Evolutionary conservation across 2,888 invertebrate species (phyloP).

Genomic region (Erebia aethiops): DNA sequence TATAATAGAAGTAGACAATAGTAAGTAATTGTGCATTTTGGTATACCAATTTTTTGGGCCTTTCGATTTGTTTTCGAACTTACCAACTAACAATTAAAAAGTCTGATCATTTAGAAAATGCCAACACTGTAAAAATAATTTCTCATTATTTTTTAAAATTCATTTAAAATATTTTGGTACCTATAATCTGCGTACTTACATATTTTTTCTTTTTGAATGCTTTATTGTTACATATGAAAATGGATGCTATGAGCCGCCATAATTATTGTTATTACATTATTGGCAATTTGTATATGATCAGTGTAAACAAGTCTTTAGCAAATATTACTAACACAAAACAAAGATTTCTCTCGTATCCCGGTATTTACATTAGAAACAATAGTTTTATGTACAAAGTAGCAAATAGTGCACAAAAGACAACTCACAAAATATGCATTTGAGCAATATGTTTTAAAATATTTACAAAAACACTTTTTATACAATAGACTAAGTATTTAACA

Average conservation of each 20-base stretch:
- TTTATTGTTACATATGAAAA: neutral
- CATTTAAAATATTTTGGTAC: neutral
- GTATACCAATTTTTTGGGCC: conserved; percentile 78
- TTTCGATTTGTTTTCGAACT: conserved; percentile 66
- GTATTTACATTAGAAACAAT: conserved; percentile 62
- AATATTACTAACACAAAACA: conserved; percentile 50
- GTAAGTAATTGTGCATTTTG: conserved; percentile 77
- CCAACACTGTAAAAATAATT: neutral
- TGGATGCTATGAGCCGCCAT: neutral
- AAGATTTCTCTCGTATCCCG: conserved; percentile 64
- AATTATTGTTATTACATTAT: neutral
- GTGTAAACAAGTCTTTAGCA: conserved; percentile 46
- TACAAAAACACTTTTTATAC: conserved; percentile 69
- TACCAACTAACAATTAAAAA: conserved; percentile 52
- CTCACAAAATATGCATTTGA: conserved; percentile 83
- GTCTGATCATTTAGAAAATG: conserved; percentile 8
- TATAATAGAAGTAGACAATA: conserved; percentile 58
- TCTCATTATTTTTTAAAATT: neutral
- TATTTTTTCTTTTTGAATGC: neutral
- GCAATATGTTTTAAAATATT: conserved; percentile 79
- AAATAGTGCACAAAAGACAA: conserved; percentile 82
- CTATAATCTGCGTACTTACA: neutral
- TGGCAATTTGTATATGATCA: conserved; percentile 13
- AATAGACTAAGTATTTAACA: conserved; percentile 50
- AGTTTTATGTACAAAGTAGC: conserved; percentile 70